These are phyloP conservation scores for Acleris cristana DNA, from an alignment of 2,888 invertebrate species.

Conservation along the genomic window DNA sequence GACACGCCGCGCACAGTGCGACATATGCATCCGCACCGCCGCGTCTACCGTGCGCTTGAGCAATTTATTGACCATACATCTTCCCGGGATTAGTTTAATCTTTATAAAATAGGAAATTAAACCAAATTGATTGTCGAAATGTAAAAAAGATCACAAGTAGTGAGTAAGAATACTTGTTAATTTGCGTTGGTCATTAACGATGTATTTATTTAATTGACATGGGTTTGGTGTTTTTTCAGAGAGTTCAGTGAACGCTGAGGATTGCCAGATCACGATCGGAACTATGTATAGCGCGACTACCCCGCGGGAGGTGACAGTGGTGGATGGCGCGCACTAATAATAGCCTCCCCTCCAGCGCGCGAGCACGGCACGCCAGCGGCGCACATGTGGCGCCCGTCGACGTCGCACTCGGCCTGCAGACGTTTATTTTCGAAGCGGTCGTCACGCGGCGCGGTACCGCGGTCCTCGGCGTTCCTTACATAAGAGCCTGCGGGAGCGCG, in stretches of 20 bases:
- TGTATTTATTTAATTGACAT: conserved; percentile 37
- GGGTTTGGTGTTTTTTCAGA: conserved; percentile 63
- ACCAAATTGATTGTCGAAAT: not conserved
- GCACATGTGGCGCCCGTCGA: conserved; percentile 79
- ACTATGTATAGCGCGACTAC: conserved; percentile 81
- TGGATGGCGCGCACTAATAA: conserved; percentile 82
- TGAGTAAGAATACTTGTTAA: conserved; percentile 8
- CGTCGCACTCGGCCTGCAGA: conserved; percentile 63
- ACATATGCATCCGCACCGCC: conserved; percentile 1
- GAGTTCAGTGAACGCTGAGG: conserved; percentile 79
- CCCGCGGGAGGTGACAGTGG: conserved; percentile 84
- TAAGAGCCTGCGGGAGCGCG: conserved; percentile 61
- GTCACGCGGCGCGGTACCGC: conserved; percentile 81
- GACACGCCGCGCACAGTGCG: conserved; percentile 45
- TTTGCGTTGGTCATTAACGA: conserved; percentile 21
- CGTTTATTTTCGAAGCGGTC: conserved; percentile 81
- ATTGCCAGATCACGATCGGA: conserved; percentile 77
- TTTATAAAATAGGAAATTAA: not conserved
- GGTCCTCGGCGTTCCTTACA: conserved; percentile 75
- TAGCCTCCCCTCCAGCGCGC: conserved; percentile 82
- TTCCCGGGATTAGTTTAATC: not conserved
- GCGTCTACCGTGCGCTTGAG: too few relatives aligned
- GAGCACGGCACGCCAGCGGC: conserved; percentile 70
- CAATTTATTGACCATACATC: not conserved
- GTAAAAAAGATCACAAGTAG: not conserved